These are phyloP conservation scores for Eucidaris tribuloides DNA, from an alignment of 35 echinoderm and acorn worm genomes.

Conservation along the genomic window DNA sequence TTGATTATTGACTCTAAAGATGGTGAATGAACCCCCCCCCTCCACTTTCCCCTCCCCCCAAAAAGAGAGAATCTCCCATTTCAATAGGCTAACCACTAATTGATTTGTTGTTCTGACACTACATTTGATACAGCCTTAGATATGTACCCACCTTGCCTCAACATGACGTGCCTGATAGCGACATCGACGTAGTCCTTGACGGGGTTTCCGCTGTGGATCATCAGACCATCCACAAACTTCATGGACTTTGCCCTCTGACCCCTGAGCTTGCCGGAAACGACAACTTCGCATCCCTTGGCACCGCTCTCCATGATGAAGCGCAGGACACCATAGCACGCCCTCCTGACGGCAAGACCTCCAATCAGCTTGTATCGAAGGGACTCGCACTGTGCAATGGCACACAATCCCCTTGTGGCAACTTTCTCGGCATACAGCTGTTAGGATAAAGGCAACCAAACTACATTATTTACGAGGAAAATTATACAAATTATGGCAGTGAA, in stretches of 20 bases:
- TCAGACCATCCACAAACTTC: slow-evolving; percentile 98
- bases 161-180: slow-evolving; percentile 97
- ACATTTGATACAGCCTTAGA: too few relatives aligned
- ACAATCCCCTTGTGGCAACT: slow-evolving; percentile 96
- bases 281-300: slow-evolving; percentile 90
- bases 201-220: slow-evolving; percentile 98
- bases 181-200: slow-evolving; percentile 95
- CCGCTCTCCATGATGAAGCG: slow-evolving; percentile 99
- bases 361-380: slow-evolving; percentile 97
- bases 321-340: slow-evolving; percentile 91
- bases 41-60: too few relatives aligned
- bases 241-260: slow-evolving; percentile 98
- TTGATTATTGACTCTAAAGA: too few relatives aligned
- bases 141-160: slow-evolving; percentile 98
- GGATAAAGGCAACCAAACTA: too few relatives aligned
- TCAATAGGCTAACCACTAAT: too few relatives aligned
- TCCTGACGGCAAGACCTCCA: slow-evolving; percentile 96
- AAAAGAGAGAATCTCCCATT: too few relatives aligned
- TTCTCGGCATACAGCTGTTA: slow-evolving; percentile 99
- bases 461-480: too few relatives aligned
- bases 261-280: slow-evolving; percentile 90
- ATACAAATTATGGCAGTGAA: too few relatives aligned
- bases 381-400: slow-evolving; percentile 99
- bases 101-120: too few relatives aligned
- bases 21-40: too few relatives aligned